A percentile compares a stretch with the other conserved stretches of the same genome.
Conservation (phyloP, 1,140 invertebrate species). For the Micrasema longulum region DNA sequence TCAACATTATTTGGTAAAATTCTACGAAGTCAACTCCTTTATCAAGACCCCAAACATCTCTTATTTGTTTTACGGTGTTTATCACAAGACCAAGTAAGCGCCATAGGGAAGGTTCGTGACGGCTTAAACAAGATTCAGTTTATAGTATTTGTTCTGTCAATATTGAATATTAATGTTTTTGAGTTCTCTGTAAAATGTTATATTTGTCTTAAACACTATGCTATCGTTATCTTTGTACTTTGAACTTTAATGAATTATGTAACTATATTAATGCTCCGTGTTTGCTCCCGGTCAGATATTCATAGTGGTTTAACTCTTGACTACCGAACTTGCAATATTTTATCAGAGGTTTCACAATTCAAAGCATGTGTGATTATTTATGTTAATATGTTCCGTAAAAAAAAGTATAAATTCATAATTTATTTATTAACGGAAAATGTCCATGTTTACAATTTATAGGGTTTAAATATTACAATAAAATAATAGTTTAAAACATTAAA, state of each 20-base stretch:
- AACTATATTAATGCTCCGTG: neutral
- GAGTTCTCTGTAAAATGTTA: slow-evolving; percentile 14
- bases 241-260: neutral
- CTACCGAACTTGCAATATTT: too few relatives aligned
- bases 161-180: slow-evolving; percentile 7
- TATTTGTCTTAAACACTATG: neutral
- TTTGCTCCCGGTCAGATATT: too few relatives aligned
- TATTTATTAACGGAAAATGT: too few relatives aligned
- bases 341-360: too few relatives aligned
- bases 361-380: too few relatives aligned
- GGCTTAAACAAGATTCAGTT: slow-evolving; percentile 9
- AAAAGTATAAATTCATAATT: too few relatives aligned
- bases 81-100: slow-evolving; percentile 16
- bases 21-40: slow-evolving; percentile 18
- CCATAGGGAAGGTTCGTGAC: neutral
- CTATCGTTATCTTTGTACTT: neutral
- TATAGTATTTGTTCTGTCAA: slow-evolving; percentile 23
- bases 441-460: too few relatives aligned
- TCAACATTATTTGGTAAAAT: slow-evolving; percentile 24
- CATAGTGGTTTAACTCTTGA: too few relatives aligned
- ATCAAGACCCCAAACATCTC: slow-evolving; percentile 19
- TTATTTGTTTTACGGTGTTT: slow-evolving; percentile 34
- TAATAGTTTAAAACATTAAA: too few relatives aligned
- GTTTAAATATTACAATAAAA: too few relatives aligned
- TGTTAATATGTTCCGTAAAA: too few relatives aligned